phyloP scores from a whole-genome alignment of 2,797 vertebrate species.

The Mormyrops boulengeri region DNA sequence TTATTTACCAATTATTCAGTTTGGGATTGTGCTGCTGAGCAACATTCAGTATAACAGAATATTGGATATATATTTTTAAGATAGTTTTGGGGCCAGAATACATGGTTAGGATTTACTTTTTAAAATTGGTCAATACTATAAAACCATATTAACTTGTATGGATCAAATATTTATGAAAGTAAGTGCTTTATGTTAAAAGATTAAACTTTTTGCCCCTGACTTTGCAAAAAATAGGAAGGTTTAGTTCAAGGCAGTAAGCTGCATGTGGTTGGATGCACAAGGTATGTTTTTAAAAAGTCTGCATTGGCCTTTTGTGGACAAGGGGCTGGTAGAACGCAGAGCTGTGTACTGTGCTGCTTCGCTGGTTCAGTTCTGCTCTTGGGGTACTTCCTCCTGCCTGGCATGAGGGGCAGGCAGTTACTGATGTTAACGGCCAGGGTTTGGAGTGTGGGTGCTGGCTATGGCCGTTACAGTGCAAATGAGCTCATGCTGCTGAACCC shows the following conservation, averaged over 20 bases:
- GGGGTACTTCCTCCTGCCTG: background rate
- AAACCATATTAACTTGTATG: background rate
- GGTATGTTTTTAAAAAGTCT: background rate
- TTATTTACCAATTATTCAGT: background rate
- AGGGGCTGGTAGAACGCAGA: background rate
- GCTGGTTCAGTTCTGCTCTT: background rate
- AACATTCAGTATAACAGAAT: background rate
- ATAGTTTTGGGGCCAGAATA: background rate
- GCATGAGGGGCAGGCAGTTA: background rate
- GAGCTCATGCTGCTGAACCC: background rate
- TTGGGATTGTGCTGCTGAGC: background rate
- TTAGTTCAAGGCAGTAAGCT: background rate
- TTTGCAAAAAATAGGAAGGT: background rate
- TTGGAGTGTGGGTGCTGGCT: background rate
- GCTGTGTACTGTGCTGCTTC: background rate
- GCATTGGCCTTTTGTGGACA: background rate
- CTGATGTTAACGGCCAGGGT: background rate
- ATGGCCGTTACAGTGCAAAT: background rate
- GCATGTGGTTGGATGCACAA: background rate
- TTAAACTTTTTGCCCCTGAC: background rate
- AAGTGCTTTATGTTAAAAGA: background rate
- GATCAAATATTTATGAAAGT: background rate
- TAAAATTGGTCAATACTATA: background rate
- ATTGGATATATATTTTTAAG: background rate
- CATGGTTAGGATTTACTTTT: background rate